Percentiles rank a stretch among this genome's conserved stretches.
Conservation (phyloP, 1,140 invertebrate genomes). For the Sycophila sp. region DNA sequence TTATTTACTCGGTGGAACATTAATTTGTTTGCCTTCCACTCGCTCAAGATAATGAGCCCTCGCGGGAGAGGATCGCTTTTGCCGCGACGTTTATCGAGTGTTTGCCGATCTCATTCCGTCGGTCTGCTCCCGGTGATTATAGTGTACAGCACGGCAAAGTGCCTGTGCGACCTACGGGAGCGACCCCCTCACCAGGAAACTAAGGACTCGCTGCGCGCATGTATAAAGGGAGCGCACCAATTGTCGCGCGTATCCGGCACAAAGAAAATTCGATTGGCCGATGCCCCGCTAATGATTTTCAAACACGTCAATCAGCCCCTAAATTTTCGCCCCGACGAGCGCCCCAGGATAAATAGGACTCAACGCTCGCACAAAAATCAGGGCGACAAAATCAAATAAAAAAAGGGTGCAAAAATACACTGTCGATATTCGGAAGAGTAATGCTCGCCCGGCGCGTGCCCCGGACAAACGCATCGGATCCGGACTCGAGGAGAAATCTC, state of each 20-base stretch:
- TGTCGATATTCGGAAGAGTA: conserved; percentile 2
- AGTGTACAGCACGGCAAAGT: conserved; percentile 47
- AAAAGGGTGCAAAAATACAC: too few species aligned
- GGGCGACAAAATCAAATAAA: too few species aligned
- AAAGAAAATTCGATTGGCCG: not conserved
- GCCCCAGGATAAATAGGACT: too few species aligned
- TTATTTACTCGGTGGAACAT: not conserved
- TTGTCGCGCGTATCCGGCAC: too few species aligned
- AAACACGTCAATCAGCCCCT: too few species aligned
- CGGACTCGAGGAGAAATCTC: not conserved
- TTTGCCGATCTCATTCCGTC: conserved; percentile 40
- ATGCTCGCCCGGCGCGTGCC: not conserved
- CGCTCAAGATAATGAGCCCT: conserved; percentile 15
- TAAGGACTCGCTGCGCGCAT: not conserved
- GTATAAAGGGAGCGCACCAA: too few species aligned
- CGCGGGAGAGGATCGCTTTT: conserved; percentile 11
- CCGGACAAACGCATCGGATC: too few species aligned
- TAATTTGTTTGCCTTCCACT: conserved; percentile 4
- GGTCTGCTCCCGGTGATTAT: conserved; percentile 47
- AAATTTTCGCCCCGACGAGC: too few species aligned
- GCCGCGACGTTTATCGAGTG: conserved; percentile 33
- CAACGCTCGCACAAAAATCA: not conserved
- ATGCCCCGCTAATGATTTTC: too few species aligned
- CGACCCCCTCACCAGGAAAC: not conserved
- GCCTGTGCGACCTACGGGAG: not conserved